These are phyloP conservation scores for Mesocentrotus franciscanus DNA, from an alignment of 53 echinoderm and acorn worm genomes.

Conservation along the genomic window DNA sequence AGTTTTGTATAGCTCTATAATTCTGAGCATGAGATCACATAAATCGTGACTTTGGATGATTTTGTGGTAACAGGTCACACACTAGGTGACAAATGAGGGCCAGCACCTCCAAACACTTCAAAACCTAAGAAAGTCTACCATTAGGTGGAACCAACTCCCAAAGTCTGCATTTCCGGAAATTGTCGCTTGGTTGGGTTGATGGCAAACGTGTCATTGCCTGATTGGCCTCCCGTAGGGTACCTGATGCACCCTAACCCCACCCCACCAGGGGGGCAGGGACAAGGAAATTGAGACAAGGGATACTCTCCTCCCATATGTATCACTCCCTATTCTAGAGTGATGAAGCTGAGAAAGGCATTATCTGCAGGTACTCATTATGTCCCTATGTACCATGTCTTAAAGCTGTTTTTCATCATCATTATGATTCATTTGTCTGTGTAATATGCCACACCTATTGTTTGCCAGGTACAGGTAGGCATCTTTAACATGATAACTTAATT, in stretches of 20 bases:
- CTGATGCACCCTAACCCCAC: constrained; percentile 31
- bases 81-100: constrained; percentile 8
- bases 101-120: background rate
- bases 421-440: constrained; percentile 23
- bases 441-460: constrained; percentile 35
- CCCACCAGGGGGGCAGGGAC: constrained; percentile 40
- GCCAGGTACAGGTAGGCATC: background rate
- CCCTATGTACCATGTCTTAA: background rate
- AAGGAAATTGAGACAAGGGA: constrained; percentile 50
- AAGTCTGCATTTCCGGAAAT: constrained; percentile 45
- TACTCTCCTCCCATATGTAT: background rate
- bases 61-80: background rate
- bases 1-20: background rate
- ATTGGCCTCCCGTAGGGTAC: constrained; percentile 45
- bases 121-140: background rate
- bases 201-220: constrained; percentile 51
- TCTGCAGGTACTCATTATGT: background rate
- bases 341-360: background rate
- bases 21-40: background rate
- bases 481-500: background rate
- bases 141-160: background rate
- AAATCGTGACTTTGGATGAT: constrained; percentile 36
- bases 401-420: background rate
- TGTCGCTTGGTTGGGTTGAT: constrained; percentile 31
- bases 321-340: background rate